Evolutionary conservation across 1,140 invertebrate species (phyloP).

Genomic region (Drosophila murphyi): DNA sequence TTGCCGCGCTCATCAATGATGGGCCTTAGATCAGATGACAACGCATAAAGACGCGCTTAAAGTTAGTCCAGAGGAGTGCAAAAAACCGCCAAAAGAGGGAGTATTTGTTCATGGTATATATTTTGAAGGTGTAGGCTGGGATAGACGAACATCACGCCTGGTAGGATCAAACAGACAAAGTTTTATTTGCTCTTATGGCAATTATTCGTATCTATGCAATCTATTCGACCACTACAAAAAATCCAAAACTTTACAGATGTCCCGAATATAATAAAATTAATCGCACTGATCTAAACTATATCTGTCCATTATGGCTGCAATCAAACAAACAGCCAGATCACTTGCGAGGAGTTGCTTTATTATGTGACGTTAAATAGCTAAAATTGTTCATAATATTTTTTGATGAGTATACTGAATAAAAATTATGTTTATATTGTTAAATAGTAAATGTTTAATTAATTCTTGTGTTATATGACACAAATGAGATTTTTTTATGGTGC

Average conservation of each 20-base stretch:
- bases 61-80: constrained; percentile 89
- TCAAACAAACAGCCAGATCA: constrained; percentile 90
- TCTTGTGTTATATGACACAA: too few species aligned
- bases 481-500: too few species aligned
- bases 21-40: constrained; percentile 93
- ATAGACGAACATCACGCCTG: constrained; percentile 89
- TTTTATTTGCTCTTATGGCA: constrained; percentile 92
- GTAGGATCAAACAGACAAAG: constrained; percentile 92
- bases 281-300: constrained; percentile 92
- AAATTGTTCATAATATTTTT: background rate
- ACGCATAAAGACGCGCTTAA: constrained; percentile 92
- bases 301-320: constrained; percentile 90
- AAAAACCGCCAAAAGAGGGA: constrained; percentile 89
- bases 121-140: constrained; percentile 96
- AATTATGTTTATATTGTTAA: too few species aligned
- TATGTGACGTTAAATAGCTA: constrained; percentile 90
- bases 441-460: too few species aligned
- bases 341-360: constrained; percentile 92
- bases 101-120: constrained; percentile 95
- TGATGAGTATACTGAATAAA: too few species aligned
- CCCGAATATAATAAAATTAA: constrained; percentile 95
- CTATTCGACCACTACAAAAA: constrained; percentile 88
- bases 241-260: constrained; percentile 91
- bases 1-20: constrained; percentile 93
- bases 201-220: constrained; percentile 93